Evolutionary conservation across 2,888 invertebrate species (phyloP).

Genomic region (Polia nebulosa): DNA sequence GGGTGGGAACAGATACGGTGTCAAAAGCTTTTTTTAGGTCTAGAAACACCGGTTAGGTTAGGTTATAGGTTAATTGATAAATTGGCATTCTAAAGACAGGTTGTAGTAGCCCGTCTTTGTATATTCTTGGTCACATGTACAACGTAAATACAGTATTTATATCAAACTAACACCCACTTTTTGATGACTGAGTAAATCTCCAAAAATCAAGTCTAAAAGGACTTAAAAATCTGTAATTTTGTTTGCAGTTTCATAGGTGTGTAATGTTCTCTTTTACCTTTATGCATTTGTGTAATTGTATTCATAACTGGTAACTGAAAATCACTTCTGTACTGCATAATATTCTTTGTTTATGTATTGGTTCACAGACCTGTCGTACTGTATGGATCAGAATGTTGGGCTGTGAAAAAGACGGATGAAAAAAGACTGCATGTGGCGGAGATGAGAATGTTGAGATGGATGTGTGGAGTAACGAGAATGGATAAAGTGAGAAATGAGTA

Average conservation of each 20-base stretch:
- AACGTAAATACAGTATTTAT: background rate
- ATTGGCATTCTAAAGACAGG: background rate
- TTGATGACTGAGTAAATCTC: background rate
- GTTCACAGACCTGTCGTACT: no score
- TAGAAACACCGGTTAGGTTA: no score
- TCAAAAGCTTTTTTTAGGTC: no score
- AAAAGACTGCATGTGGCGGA: no score
- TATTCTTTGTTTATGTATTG: slow-evolving; percentile 41
- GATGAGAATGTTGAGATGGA: no score
- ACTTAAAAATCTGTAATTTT: background rate
- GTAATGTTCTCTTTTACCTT: background rate
- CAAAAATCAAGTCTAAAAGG: background rate
- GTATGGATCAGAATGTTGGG: no score
- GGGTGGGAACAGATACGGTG: no score
- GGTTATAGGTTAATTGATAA: no score
- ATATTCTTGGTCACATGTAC: no score
- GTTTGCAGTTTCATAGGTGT: background rate
- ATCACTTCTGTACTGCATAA: background rate
- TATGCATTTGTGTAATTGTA: background rate
- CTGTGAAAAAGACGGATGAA: no score
- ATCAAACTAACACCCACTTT: background rate
- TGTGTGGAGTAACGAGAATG: no score
- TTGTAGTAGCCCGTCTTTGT: background rate
- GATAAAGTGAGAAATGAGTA: no score
- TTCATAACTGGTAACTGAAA: background rate